Percentiles rank a stretch among this genome's conserved stretches.
Conservation (phyloP, 2,113 vertebrate genomes). For the Protobothrops flavoviridis region DNA sequence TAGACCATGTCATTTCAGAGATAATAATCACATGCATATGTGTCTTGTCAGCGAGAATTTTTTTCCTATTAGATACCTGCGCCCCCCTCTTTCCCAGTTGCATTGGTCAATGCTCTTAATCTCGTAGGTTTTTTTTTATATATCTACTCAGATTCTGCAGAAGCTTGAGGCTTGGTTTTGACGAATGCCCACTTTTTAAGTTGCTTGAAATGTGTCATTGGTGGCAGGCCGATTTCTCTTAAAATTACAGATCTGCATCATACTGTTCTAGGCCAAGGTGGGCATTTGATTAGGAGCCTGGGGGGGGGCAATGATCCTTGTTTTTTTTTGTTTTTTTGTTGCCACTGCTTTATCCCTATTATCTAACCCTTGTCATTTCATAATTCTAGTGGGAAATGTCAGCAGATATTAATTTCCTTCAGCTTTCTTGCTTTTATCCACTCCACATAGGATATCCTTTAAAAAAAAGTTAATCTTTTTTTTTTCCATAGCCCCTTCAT, state of each 20-base stretch:
- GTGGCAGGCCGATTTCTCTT: neutral
- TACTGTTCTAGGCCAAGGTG: neutral
- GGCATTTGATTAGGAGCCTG: neutral
- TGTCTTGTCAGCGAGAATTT: neutral
- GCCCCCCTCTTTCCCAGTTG: too few species aligned
- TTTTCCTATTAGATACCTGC: neutral
- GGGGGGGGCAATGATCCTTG: neutral
- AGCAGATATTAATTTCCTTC: neutral
- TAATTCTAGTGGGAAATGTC: neutral
- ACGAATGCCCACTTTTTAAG: neutral
- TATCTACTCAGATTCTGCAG: neutral
- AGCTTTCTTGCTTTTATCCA: neutral
- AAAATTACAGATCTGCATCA: neutral
- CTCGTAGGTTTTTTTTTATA: neutral
- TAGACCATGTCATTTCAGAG: neutral
- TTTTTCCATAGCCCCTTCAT: neutral
- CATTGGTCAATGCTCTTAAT: neutral
- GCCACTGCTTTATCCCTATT: neutral
- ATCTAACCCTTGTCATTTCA: neutral
- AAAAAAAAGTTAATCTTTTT: neutral
- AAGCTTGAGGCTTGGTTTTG: neutral
- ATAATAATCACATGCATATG: neutral
- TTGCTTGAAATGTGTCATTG: neutral
- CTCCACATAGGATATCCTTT: neutral
- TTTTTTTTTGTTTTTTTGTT: too few species aligned